These are phyloP conservation scores for Takifugu bimaculatus DNA, from an alignment of 2,113 vertebrate species.

Conservation along the genomic window DNA sequence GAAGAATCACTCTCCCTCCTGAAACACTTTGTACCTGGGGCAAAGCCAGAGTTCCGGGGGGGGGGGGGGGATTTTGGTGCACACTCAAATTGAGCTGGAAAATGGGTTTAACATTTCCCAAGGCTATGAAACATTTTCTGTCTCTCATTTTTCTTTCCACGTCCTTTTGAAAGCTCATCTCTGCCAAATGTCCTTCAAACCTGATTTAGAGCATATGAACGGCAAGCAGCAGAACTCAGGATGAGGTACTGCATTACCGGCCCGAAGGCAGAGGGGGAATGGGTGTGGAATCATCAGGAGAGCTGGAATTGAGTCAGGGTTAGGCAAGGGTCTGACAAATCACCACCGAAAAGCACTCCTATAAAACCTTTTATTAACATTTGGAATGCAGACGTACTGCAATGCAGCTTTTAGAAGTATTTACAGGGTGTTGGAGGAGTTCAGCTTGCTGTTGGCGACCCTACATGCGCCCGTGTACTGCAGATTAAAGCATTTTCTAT, in stretches of 20 bases:
- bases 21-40: constrained; percentile 31
- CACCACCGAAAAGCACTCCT: constrained; percentile 8
- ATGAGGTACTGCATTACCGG: constrained; percentile 4
- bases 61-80: constrained; percentile 38
- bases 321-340: too few species aligned
- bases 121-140: constrained; percentile 48
- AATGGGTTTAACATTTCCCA: constrained; percentile 18
- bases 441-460: too few species aligned
- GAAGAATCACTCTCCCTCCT: not conserved
- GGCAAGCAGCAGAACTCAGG: not conserved
- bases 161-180: constrained; percentile 36
- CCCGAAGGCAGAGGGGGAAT: constrained; percentile 19
- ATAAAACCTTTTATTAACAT: constrained; percentile 63
- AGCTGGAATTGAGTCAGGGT: constrained; percentile 28
- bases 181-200: constrained; percentile 50
- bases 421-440: too few species aligned
- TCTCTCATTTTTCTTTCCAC: constrained; percentile 59
- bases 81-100: constrained; percentile 36
- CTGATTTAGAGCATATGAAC: not conserved
- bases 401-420: constrained; percentile 13
- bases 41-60: constrained; percentile 27
- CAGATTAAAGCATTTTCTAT: too few species aligned
- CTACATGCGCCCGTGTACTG: too few species aligned
- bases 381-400: constrained; percentile 7
- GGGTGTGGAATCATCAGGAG: constrained; percentile 41